Evolutionary conservation across 2,113 vertebrate species (phyloP).

Genomic region (Toxostoma redivivum): DNA sequence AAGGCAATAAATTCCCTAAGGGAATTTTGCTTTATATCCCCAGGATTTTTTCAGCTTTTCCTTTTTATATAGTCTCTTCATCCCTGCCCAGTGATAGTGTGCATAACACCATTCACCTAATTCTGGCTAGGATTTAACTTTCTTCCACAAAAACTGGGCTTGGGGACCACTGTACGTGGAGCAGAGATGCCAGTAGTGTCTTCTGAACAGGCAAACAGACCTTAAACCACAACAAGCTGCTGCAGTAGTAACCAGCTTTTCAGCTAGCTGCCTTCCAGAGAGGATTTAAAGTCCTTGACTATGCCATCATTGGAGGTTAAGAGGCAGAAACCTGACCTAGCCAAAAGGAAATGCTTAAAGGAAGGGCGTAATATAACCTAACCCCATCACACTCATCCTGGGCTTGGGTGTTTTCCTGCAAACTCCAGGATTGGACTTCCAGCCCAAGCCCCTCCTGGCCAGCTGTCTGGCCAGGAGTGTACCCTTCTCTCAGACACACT

Average conservation of each 20-base stretch:
- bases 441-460: neutral
- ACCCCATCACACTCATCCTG: fast-evolving
- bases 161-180: fast-evolving
- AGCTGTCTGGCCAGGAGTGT: neutral
- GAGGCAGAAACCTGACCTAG: slow-evolving; percentile 1
- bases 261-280: slow-evolving; percentile 1
- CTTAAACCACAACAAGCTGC: neutral
- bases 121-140: neutral
- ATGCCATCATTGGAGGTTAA: neutral
- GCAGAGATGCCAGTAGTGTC: neutral
- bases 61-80: neutral
- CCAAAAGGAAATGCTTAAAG: slow-evolving; percentile 30
- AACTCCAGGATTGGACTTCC: neutral
- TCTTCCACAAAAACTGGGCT: neutral
- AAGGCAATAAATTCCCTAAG: neutral
- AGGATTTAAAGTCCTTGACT: neutral
- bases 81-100: neutral
- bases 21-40: neutral
- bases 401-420: neutral
- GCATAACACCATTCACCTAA: neutral
- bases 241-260: neutral
- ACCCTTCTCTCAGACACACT: neutral
- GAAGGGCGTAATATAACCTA: neutral
- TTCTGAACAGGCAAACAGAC: neutral
- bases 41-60: neutral